Conservation (phyloP, 2,113 vertebrate genomes). For the Pachyramphus minor region DNA sequence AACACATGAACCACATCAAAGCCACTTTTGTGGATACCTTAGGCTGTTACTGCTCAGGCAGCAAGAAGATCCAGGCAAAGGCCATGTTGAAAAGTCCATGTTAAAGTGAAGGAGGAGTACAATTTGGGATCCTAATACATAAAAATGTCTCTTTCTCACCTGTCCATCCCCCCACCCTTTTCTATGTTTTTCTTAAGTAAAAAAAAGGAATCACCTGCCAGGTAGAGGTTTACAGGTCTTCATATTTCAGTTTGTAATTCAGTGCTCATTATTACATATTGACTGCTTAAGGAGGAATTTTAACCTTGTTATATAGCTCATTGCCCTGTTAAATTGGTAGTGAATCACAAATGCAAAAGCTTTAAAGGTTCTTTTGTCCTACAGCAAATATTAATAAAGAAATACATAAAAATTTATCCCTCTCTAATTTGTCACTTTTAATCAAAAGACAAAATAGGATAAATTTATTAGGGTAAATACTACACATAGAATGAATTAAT, state of each 20-base stretch:
- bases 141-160: neutral
- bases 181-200: neutral
- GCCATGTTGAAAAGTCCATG: neutral
- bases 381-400: neutral
- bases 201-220: neutral
- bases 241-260: neutral
- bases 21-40: neutral
- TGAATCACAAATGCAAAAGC: neutral
- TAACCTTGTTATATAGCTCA: neutral
- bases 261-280: neutral
- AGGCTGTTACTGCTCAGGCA: neutral
- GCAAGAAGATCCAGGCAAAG: neutral
- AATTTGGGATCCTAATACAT: neutral
- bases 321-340: neutral
- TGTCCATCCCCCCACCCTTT: accelerated
- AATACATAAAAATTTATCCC: neutral
- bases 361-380: neutral
- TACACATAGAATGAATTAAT: slow-evolving; percentile 23
- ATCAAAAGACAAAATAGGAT: neutral
- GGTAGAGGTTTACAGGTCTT: neutral
- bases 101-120: neutral
- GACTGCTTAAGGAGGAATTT: neutral
- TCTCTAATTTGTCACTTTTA: neutral
- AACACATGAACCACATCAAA: neutral
- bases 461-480: slow-evolving; percentile 5